Evolutionary conservation across 2,888 invertebrate species (phyloP).

Genomic region (Gymnosoma rotundatum): DNA sequence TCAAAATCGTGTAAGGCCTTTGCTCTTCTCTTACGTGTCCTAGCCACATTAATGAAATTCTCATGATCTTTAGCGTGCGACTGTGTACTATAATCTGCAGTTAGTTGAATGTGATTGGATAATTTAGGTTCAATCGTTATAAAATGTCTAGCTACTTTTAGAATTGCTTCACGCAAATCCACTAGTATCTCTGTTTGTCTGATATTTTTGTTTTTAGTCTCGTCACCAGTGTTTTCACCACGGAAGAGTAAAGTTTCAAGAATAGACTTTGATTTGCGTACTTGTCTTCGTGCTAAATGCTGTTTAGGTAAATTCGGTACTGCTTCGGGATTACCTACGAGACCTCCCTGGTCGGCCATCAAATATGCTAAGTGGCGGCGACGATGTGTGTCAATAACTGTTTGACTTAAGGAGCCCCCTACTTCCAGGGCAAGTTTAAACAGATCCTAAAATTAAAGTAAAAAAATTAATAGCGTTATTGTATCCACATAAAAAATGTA

Average conservation of each 20-base stretch:
- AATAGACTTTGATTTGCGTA: constrained; percentile 94
- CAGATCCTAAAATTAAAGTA: constrained; percentile 83
- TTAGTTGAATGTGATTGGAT: constrained; percentile 89
- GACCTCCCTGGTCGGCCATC: constrained; percentile 97
- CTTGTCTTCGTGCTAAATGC: constrained; percentile 92
- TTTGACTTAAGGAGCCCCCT: constrained; percentile 91
- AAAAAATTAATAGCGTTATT: not conserved
- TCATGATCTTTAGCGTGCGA: constrained; percentile 97
- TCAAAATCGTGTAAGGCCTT: constrained; percentile 99
- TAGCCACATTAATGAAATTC: constrained; percentile 95
- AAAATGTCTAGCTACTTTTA: constrained; percentile 97
- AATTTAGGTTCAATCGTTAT: constrained; percentile 95
- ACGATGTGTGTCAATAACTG: constrained; percentile 90
- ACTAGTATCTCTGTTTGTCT: constrained; percentile 98
- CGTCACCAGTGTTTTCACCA: constrained; percentile 87
- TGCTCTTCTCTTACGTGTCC: constrained; percentile 93
- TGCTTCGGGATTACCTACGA: constrained; percentile 95
- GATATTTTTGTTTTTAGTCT: constrained; percentile 97
- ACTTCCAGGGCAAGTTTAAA: constrained; percentile 89
- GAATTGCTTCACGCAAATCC: constrained; percentile 97
- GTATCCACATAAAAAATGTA: no score
- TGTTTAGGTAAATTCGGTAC: constrained; percentile 96
- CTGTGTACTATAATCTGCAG: constrained; percentile 97
- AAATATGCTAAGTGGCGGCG: constrained; percentile 96
- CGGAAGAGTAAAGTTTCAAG: constrained; percentile 94